phyloP scores from a whole-genome alignment of 2,888 invertebrate genomes.

The Tachina grossa region DNA sequence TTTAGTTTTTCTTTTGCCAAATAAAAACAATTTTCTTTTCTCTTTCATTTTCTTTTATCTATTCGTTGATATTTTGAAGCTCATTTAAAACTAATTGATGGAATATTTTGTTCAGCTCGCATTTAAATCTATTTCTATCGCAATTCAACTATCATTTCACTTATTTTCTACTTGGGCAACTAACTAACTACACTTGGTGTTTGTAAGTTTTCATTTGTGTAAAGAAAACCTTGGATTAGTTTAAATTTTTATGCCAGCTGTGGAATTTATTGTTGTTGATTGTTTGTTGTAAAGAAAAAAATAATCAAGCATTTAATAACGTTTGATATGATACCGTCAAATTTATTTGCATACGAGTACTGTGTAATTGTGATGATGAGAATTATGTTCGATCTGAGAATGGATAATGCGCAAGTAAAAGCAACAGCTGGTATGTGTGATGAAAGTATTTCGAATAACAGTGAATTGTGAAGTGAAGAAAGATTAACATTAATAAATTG shows the following conservation, averaged over 20 bases:
- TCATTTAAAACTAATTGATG: constrained; percentile 37
- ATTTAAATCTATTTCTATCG: constrained; percentile 2
- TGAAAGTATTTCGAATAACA: constrained; percentile 25
- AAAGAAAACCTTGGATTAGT: constrained; percentile 54
- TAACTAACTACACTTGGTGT: not conserved
- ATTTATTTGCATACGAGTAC: constrained; percentile 46
- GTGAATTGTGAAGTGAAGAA: not conserved
- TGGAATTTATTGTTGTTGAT: constrained; percentile 27
- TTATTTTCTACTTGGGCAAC: constrained; percentile 22
- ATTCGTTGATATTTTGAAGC: not conserved
- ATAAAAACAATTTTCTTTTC: not conserved
- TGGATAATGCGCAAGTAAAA: constrained; percentile 36
- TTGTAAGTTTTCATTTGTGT: constrained; percentile 21
- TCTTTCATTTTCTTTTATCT: not conserved
- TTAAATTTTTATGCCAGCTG: constrained; percentile 50
- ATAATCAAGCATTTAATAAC: constrained; percentile 30
- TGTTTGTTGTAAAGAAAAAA: constrained; percentile 17
- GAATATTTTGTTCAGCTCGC: not conserved
- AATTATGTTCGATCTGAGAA: constrained; percentile 22
- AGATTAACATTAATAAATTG: not conserved
- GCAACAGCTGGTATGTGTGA: constrained; percentile 49
- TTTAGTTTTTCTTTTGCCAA: not conserved
- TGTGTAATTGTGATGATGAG: constrained; percentile 26
- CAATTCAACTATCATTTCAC: not conserved
- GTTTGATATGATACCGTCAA: constrained; percentile 54